Evolutionary conservation across 2,888 invertebrate genomes (phyloP).

Genomic region (Hemaris fuciformis): DNA sequence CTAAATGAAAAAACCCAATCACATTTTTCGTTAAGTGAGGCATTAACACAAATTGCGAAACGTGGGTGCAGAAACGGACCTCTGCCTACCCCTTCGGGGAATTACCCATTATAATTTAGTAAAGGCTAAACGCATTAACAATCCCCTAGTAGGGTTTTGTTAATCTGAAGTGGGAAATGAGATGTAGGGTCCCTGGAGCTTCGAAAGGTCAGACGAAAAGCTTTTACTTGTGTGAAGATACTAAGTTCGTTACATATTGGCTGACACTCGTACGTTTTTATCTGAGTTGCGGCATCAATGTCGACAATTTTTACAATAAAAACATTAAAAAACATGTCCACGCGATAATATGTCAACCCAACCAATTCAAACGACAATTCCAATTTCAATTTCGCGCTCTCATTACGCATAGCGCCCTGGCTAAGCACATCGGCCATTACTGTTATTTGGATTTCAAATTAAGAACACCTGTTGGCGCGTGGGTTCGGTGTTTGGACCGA

Average conservation of each 20-base stretch:
- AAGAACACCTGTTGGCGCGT: conserved; percentile 68
- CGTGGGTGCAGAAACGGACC: background rate
- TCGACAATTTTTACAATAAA: too few species aligned
- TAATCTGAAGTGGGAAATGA: background rate
- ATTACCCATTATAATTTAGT: background rate
- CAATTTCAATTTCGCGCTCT: conserved; percentile 36
- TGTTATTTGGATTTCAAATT: conserved; percentile 70
- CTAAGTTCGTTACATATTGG: background rate
- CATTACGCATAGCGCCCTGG: conserved; percentile 43
- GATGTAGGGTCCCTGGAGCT: background rate
- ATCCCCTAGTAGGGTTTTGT: background rate
- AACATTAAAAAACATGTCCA: too few species aligned
- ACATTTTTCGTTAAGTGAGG: too few species aligned
- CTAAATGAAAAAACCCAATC: too few species aligned
- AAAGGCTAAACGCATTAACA: background rate
- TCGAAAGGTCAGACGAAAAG: background rate
- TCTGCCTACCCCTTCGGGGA: background rate
- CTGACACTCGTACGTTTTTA: too few species aligned
- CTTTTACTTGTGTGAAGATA: background rate
- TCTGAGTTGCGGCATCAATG: too few species aligned
- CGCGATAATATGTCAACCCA: background rate
- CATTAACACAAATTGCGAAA: too few species aligned
- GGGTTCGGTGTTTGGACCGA: conserved; percentile 35
- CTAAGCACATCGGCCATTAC: conserved; percentile 46
- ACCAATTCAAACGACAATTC: conserved; percentile 33